Percentiles rank a stretch among this genome's conserved stretches.
Conservation (phyloP, 1,140 invertebrate species). For the Drosophila saltans region DNA sequence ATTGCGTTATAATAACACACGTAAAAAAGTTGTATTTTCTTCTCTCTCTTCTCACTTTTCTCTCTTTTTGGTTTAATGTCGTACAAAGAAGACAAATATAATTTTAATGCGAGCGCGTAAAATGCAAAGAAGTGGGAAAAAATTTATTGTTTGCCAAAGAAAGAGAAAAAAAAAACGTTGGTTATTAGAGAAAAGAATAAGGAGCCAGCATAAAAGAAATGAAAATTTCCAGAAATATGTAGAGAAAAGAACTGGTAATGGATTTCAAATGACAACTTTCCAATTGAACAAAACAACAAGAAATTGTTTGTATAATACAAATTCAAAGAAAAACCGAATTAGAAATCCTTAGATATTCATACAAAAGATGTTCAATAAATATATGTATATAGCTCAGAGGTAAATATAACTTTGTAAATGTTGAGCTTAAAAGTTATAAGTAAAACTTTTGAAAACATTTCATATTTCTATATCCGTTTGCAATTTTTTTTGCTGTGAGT, state of each 20-base stretch:
- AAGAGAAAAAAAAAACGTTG: neutral
- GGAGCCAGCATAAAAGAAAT: neutral
- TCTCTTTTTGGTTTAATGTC: conserved; percentile 10
- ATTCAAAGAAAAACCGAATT: too few relatives aligned
- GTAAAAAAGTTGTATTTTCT: conserved; percentile 54
- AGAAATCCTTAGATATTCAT: too few relatives aligned
- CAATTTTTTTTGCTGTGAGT: too few relatives aligned
- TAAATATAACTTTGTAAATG: too few relatives aligned
- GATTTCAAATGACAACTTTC: too few relatives aligned
- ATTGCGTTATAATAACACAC: conserved; percentile 79
- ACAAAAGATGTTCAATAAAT: too few relatives aligned
- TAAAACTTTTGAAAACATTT: too few relatives aligned
- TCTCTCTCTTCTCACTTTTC: neutral
- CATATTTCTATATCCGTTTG: too few relatives aligned
- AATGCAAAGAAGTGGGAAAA: conserved; percentile 41
- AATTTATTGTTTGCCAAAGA: conserved; percentile 7
- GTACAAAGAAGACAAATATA: conserved; percentile 64
- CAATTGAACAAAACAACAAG: too few relatives aligned
- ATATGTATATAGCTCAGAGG: too few relatives aligned
- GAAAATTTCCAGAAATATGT: neutral
- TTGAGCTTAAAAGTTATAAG: too few relatives aligned
- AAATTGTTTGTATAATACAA: too few relatives aligned
- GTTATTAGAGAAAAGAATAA: neutral
- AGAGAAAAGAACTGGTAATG: neutral
- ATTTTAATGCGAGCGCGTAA: conserved; percentile 53